phyloP scores from a whole-genome alignment of 2,797 vertebrate species.

The Notamacropus eugenii region DNA sequence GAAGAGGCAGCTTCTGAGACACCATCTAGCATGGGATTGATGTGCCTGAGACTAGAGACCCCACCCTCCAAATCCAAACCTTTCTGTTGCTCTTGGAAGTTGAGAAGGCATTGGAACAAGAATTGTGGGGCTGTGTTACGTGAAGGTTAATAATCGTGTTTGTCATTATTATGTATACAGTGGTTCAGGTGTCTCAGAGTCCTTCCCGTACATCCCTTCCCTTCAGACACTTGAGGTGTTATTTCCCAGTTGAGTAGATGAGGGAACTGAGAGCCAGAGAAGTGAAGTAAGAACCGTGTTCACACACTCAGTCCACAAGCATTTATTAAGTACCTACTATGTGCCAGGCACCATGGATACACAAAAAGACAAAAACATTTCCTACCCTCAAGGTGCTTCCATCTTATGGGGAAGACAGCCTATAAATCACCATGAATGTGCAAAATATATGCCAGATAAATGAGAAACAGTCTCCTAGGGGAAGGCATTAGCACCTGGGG shows the following conservation, averaged over 20 bases:
- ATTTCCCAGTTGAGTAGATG: not conserved
- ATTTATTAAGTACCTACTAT: not conserved
- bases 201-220: not conserved
- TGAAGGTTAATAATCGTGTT: not conserved
- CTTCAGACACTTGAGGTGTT: not conserved
- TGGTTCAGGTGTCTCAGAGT: fast-evolving
- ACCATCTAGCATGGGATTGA: not conserved
- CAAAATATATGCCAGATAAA: not conserved
- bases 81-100: too few species aligned
- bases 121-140: not conserved
- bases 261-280: not conserved
- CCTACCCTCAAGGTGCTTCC: not conserved
- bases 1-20: not conserved
- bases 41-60: not conserved
- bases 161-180: not conserved
- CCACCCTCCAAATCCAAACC: not conserved
- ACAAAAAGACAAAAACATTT: not conserved
- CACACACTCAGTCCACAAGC: not conserved
- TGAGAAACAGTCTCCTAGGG: not conserved
- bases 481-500: not conserved
- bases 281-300: not conserved
- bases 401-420: not conserved
- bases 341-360: not conserved
- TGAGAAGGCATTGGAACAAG: not conserved
- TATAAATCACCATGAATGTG: not conserved